phyloP scores from a whole-genome alignment of 2,797 vertebrate species.

The Gallirallus australis region DNA sequence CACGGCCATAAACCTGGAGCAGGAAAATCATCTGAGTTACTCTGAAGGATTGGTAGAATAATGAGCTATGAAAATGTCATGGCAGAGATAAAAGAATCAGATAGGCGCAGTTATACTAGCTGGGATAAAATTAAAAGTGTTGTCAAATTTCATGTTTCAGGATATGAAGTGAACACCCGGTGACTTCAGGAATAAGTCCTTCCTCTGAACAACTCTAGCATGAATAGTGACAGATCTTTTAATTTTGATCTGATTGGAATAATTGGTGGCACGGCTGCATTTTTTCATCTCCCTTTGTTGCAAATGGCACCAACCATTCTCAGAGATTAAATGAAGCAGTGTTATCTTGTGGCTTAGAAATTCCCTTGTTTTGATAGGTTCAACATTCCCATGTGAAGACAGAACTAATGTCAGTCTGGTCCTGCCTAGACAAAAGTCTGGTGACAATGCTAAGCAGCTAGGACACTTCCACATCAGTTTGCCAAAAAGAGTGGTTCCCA shows the following conservation, averaged over 20 bases:
- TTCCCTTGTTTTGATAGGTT: background rate
- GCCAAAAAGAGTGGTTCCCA: accelerated
- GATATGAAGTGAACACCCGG: background rate
- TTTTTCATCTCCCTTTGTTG: background rate
- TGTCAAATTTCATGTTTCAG: background rate
- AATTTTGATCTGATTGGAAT: background rate
- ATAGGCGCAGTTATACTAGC: background rate
- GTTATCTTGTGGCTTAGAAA: background rate
- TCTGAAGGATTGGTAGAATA: background rate
- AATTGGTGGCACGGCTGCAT: background rate
- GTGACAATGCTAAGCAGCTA: background rate
- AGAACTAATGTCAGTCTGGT: background rate
- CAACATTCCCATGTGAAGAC: background rate
- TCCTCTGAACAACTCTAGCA: background rate
- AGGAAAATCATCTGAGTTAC: background rate
- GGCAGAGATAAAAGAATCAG: background rate
- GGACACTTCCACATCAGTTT: background rate
- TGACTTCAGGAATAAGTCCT: background rate
- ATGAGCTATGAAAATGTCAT: background rate
- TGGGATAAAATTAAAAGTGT: constrained; percentile 10
- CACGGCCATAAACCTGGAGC: background rate
- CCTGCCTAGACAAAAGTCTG: background rate
- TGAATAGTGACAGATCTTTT: background rate
- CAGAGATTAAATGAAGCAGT: background rate
- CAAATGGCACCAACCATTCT: background rate